phyloP scores from a whole-genome alignment of 64 coral and sea anemone species.

The Acropora yongei region DNA sequence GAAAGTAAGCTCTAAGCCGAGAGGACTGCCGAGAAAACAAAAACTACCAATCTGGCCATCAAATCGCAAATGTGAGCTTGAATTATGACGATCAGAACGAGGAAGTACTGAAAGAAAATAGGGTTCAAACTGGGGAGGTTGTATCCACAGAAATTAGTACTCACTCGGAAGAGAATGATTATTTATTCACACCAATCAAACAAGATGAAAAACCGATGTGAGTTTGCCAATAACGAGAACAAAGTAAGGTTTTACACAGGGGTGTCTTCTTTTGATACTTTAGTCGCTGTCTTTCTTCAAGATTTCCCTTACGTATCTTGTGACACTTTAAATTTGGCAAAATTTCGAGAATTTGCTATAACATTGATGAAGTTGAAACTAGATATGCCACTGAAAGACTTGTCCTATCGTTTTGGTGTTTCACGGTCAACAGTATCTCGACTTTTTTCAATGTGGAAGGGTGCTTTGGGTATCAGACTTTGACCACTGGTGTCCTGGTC shows the following conservation, averaged over 20 bases:
- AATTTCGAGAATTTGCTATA: not conserved
- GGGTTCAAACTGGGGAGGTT: constrained; percentile 7
- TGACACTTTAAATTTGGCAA: not conserved
- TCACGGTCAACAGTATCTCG: not conserved
- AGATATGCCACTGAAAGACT: not conserved
- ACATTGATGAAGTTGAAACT: constrained; percentile 6
- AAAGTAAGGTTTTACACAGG: not conserved
- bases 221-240: not conserved
- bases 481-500: not conserved
- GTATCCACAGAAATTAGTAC: not conserved
- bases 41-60: not conserved
- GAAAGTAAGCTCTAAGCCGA: too few species aligned
- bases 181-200: not conserved
- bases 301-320: constrained; percentile 6
- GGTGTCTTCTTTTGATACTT: not conserved
- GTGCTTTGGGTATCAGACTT: not conserved
- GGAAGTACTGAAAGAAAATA: not conserved
- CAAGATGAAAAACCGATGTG: not conserved
- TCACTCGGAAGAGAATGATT: not conserved
- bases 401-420: constrained; percentile 1
- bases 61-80: not conserved
- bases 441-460: not conserved
- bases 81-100: not conserved
- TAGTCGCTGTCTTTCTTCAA: not conserved
- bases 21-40: not conserved